Conservation (phyloP, 2,797 vertebrate genomes). For the Morelia viridis region DNA sequence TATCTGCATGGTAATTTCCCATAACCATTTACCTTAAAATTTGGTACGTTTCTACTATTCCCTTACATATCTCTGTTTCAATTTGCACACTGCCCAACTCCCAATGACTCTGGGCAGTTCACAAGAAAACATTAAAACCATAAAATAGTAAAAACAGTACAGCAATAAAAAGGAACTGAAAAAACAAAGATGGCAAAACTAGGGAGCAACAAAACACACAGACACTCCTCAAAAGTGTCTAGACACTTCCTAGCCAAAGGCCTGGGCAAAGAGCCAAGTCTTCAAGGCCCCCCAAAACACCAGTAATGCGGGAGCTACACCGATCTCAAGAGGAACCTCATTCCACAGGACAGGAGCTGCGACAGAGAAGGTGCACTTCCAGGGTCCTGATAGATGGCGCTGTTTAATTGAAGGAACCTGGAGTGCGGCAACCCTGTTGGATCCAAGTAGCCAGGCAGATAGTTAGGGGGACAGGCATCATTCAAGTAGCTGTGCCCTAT, state of each 20-base stretch:
- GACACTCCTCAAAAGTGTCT: not conserved
- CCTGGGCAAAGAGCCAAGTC: not conserved
- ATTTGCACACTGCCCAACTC: not conserved
- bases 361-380: not conserved
- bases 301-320: not conserved
- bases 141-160: not conserved
- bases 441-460: not conserved
- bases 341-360: not conserved
- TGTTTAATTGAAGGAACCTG: not conserved
- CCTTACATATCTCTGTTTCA: not conserved
- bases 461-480: not conserved
- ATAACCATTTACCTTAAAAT: not conserved
- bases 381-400: not conserved
- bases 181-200: not conserved
- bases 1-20: not conserved
- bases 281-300: not conserved
- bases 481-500: not conserved
- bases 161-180: not conserved
- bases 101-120: not conserved
- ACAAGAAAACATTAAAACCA: not conserved
- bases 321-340: not conserved
- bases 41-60: not conserved
- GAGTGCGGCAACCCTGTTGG: not conserved
- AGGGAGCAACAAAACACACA: not conserved
- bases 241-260: not conserved